Evolutionary conservation across 2,113 vertebrate genomes (phyloP), one percentile per base, ranked within the genome.

Genomic region (Dromaius novaehollandiae): DNA sequence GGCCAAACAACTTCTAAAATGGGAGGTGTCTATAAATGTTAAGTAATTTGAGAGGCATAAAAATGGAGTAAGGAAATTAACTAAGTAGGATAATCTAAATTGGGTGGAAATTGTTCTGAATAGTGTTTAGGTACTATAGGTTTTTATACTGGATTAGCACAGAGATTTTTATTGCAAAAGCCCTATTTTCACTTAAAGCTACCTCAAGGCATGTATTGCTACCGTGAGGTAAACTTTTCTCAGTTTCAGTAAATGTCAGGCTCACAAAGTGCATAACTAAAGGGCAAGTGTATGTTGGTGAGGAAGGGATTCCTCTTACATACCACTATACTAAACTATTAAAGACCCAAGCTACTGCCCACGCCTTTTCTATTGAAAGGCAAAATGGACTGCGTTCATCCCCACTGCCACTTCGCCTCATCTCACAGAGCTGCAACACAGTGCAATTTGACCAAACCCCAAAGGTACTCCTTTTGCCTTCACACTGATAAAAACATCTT

Each of bases 251-350:
- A 32, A 69, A 32, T 46, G 20, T 68, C 61, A 71, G 25, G 24
- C 7, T 84, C 20, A 78, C 25, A 85, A 75, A 75, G 5, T 5
- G 1, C 65, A 68, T 60, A 68, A 76, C 46, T 44, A 80, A 82
- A 38, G 25, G 9, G 34, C 0, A 25, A 66, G 28, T 3, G 4
- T n/a, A 22, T 6, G 11, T 26, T 21, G 63, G 18, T 1, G n/a
- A 69, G 32, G 19, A 34, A 74, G 6, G 22, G 6, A 24, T 84
- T 82, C 1, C 1, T 34, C 4, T 78, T 74, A 73, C 79, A 21
- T 28, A 38, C 8, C 20, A 56, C n/a, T 48, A 56, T 22, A 65
- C 4, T 36, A 16, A 58, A 42, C 65, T 40, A 82, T 36, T 50
- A 78, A 87, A 87, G 22, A 56, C 12, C 14, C n/a, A 86, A 40